Conservation (phyloP, 92 coral and sea anemone species). For the Phenganax subtilis region DNA sequence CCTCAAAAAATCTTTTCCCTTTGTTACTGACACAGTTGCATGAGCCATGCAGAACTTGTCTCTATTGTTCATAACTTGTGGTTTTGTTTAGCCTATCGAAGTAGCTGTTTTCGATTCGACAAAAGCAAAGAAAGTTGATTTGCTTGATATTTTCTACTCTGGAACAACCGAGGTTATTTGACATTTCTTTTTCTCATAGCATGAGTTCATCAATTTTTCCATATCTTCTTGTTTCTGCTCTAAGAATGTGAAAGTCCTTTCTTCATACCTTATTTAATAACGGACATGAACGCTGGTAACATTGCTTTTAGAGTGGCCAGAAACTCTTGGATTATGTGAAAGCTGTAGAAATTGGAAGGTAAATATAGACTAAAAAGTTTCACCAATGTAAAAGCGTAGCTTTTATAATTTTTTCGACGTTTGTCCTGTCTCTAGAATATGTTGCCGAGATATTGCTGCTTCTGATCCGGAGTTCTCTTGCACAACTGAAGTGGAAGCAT, state of each 20-base stretch:
- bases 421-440: conserved; percentile 50
- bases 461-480: conserved; percentile 98
- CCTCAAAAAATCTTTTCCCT: too few relatives aligned
- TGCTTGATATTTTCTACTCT: conserved; percentile 53
- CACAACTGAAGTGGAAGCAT: conserved; percentile 67
- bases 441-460: conserved; percentile 86
- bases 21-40: too few relatives aligned
- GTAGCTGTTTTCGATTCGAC: conserved; percentile 27
- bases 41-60: too few relatives aligned
- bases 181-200: too few relatives aligned
- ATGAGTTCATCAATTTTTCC: too few relatives aligned
- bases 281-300: too few relatives aligned
- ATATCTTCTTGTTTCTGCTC: too few relatives aligned
- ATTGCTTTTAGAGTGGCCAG: conserved; percentile 35
- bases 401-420: neutral
- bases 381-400: too few relatives aligned
- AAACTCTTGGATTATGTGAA: conserved; percentile 51
- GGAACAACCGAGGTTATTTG: conserved; percentile 52
- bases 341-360: conserved; percentile 88
- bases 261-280: too few relatives aligned
- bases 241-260: too few relatives aligned
- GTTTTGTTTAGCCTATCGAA: conserved; percentile 30
- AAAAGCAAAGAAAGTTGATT: conserved; percentile 34
- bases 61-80: neutral
- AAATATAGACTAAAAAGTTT: neutral